These are phyloP conservation scores for Echinarachnius parma DNA, from an alignment of 53 echinoderm and acorn worm genomes.

Conservation along the genomic window DNA sequence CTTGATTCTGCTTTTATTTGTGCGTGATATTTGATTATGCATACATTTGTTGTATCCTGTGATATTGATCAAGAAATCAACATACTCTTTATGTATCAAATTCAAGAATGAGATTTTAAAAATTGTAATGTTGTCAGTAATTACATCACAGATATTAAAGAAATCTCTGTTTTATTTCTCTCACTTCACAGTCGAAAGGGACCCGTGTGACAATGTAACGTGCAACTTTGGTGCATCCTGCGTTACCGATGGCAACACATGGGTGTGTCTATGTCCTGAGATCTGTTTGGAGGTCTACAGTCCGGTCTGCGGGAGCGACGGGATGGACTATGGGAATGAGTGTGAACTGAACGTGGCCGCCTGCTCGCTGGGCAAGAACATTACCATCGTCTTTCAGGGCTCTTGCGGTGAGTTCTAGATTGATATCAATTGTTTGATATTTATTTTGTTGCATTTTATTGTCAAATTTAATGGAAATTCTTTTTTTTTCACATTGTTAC, in stretches of 20 bases:
- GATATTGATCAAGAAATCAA: no score
- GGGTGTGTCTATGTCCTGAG: constrained; percentile 73
- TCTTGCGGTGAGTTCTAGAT: constrained; percentile 66
- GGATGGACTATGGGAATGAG: constrained; percentile 68
- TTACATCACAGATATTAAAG: no score
- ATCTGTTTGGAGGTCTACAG: constrained; percentile 49
- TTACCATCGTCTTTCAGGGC: constrained; percentile 65
- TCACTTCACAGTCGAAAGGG: constrained; percentile 14
- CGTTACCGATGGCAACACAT: constrained; percentile 41
- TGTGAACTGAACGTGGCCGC: constrained; percentile 58
- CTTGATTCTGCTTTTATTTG: no score
- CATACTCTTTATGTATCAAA: no score
- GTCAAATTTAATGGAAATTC: no score
- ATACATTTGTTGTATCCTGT: no score
- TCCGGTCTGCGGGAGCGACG: constrained; percentile 80
- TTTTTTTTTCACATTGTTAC: background rate
- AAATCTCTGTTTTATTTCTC: background rate
- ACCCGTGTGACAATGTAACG: constrained; percentile 46
- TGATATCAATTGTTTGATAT: background rate
- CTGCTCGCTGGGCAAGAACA: constrained; percentile 48
- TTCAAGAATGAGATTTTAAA: no score
- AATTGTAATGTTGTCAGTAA: no score
- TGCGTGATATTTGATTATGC: no score
- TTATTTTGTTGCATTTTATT: background rate
- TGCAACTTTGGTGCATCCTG: constrained; percentile 50